Evolutionary conservation across 2,888 invertebrate genomes (phyloP).

Genomic region (Temnothorax rugatulus): DNA sequence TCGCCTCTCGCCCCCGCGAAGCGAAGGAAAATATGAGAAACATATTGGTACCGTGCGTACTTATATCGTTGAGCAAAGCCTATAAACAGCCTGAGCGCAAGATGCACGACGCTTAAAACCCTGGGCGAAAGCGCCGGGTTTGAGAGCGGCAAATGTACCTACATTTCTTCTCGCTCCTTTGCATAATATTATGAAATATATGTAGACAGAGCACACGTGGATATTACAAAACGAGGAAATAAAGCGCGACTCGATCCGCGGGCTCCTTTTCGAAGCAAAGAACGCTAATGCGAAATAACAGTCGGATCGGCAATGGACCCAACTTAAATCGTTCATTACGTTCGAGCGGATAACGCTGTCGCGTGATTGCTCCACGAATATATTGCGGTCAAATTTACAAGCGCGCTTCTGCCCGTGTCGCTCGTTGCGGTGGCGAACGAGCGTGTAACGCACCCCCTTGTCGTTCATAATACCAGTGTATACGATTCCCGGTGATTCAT

Average conservation of each 20-base stretch:
- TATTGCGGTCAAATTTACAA: constrained; percentile 66
- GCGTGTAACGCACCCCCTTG: constrained; percentile 46
- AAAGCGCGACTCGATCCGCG: neutral
- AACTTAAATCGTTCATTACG: constrained; percentile 55
- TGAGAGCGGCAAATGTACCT: neutral
- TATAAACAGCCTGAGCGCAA: constrained; percentile 25
- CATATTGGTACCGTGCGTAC: constrained; percentile 38
- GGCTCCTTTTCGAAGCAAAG: neutral
- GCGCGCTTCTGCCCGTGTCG: constrained; percentile 47
- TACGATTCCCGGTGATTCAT: constrained; percentile 58
- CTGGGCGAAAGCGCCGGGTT: neutral
- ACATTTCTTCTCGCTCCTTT: neutral
- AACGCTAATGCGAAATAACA: constrained; percentile 1
- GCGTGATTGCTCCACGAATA: constrained; percentile 61
- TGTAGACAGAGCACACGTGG: neutral
- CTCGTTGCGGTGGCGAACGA: constrained; percentile 48
- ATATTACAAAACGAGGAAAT: neutral
- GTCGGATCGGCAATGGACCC: constrained; percentile 40
- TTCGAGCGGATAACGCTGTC: constrained; percentile 35
- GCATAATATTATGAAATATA: neutral
- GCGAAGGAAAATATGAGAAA: constrained; percentile 33
- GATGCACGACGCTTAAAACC: constrained; percentile 8
- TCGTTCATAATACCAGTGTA: constrained; percentile 60
- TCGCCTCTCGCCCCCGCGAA: neutral
- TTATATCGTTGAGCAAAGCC: constrained; percentile 33